Base-by-base conservation (phyloP, 2,113 vertebrate species). In the Prolemur simus region DNA sequence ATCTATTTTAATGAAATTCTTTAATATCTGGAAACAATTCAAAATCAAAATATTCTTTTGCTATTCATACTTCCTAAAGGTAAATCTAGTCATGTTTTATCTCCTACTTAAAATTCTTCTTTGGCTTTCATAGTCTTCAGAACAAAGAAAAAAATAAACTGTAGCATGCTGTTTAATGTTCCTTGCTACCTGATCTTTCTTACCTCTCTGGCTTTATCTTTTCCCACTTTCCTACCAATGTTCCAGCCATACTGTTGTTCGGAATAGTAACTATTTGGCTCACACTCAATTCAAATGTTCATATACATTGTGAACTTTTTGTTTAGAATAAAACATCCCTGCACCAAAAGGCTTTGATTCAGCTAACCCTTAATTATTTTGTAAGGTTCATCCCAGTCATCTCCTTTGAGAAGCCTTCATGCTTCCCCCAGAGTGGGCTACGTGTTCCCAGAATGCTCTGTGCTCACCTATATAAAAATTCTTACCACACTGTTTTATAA, bases 11-110 rank as follows among this genome's bases (percentile, higher is more conserved):
- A 81, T 52, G 37, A 92, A 66, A 87, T 42, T 68, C 12, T 81
- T 81, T 60, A 90, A n/a, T 68, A 32, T 76, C 90, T 68, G 39
- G 64, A 82, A 96, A 91, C 49, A 91, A 73, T 74, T 96, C 1
- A 82, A 92, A 94, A 66, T 89, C 14, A 64, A 37, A 29, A 82
- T 56, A 34, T 37, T 49, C 17, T 66, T 87, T 80, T 83, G 49
- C 13, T 90, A 78, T 77, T 73, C 6, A 58, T 29, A 49, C 3
- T 17, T 83, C 42, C 76, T 74, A 92, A 94, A 60, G 84, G 52
- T 52, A 84, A 88, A 85, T 60, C n/a, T 89, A 4, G 20, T 56
- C 25, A 6, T 94, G 32, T 73, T 66, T 89, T 74, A 69, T 69
- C 18, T 92, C 20, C 21, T 71, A 56, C 20, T 89, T 81, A 77